These are phyloP conservation scores for Xenops minutus DNA, from an alignment of 2,797 vertebrate species.

Conservation along the genomic window DNA sequence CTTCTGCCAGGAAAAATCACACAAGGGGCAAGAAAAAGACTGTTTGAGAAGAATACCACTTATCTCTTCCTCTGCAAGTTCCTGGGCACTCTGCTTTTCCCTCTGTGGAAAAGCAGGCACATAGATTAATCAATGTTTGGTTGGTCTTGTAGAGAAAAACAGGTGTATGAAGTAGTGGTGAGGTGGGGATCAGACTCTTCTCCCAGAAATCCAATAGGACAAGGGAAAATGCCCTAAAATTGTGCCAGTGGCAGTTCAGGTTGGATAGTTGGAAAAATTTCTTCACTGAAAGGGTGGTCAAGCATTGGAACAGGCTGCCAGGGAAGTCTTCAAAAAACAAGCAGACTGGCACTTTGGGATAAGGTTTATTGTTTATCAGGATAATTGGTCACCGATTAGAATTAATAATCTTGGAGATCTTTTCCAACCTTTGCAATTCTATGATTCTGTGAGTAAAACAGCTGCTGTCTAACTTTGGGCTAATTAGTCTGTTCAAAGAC, in stretches of 20 bases:
- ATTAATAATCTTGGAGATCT: neutral
- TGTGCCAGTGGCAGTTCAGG: neutral
- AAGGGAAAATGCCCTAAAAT: neutral
- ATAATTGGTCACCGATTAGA: neutral
- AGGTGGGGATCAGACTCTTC: accelerated
- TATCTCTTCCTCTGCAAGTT: neutral
- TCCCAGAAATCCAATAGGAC: neutral
- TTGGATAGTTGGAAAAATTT: neutral
- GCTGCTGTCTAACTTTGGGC: neutral
- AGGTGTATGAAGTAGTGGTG: neutral
- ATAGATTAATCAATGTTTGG: accelerated
- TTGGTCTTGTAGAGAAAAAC: neutral
- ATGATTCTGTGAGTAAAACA: neutral
- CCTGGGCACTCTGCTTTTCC: neutral
- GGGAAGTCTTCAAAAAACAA: accelerated
- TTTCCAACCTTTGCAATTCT: neutral
- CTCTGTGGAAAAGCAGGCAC: accelerated
- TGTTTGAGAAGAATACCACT: neutral
- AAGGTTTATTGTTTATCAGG: neutral
- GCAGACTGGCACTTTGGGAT: neutral
- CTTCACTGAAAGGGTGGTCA: too few relatives aligned
- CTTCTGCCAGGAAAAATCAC: neutral
- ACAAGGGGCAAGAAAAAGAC: neutral
- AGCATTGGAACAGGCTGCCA: neutral
- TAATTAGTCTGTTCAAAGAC: neutral